Evolutionary conservation across 2,888 invertebrate genomes (phyloP), one percentile per base, ranked within the genome.

Genomic region (Embidobia sp.): DNA sequence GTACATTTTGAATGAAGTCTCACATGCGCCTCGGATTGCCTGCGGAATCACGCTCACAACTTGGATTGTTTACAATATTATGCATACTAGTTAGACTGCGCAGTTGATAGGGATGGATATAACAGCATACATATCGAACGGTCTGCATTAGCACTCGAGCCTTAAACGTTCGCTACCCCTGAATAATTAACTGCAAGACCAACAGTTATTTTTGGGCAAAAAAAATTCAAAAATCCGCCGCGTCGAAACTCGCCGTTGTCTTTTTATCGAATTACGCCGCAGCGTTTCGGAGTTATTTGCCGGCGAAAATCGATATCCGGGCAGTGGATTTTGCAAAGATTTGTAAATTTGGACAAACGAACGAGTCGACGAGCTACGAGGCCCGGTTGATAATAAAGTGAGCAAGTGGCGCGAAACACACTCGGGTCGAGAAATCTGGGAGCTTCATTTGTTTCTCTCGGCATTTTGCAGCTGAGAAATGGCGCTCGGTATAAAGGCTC

Each of bases 391-490:
- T 66, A 64, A 77, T 51, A 64, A 59, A 70, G 59, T 40, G 76
- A 59, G 51, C 64, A 29, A 61, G 53, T 53, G 42, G 40, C 40
- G 42, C 42, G 48, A 53, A 66, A 49, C 53, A 63, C 18, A 15
- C 26, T 55, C 35, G 53, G 59, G 48, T 46, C 53, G 48, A 40
- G 59, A 66, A 77, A 77, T 67, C 77, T 49, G 57, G 78, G 66
- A 79, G 70, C 26, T 74, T 77, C 81, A 79, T 83, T 83, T 80
- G 80, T 83, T 83, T 79, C 77, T 69, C 57, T 46, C 42, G 75
- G 81, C 70, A 57, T 81, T 81, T 79, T 77, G 72, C 67, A 66
- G 79, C 76, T 81, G 83, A 85, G 82, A 82, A 83, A 83, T 83
- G 77, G 77, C 73, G 73, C 81, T 82, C 84, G 84, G 83, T 84